Conservation (phyloP, 2,113 vertebrate species). For the rabbit (Oryctolagus cuniculus) region mOryCun1.1 NC_091442.1:34032501-34033000, state of each 20-base stretch:
- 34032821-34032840: constrained; percentile 74
- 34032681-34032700: constrained; percentile 20
- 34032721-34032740: constrained; percentile 14
- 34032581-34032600: background rate
- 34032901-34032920: constrained; percentile 79
- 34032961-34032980: constrained; percentile 70
- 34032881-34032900: constrained; percentile 81
- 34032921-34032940: constrained; percentile 82
- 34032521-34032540: background rate
- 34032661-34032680: constrained; percentile 2
- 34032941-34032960: constrained; percentile 83
- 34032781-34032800: constrained; percentile 66
- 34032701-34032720: constrained; percentile 49
- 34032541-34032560: background rate
- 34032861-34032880: constrained; percentile 79
- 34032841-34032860: constrained; percentile 77
- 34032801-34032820: constrained; percentile 71
- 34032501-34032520: too few relatives aligned
- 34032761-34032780: constrained; percentile 51
- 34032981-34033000: background rate
- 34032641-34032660: background rate
- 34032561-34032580: background rate
- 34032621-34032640: constrained; percentile 50
- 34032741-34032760: constrained; percentile 40
- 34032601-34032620: background rate